Base-by-base conservation (phyloP, 2,113 vertebrate species). In the Manacus vitellinus region DNA sequence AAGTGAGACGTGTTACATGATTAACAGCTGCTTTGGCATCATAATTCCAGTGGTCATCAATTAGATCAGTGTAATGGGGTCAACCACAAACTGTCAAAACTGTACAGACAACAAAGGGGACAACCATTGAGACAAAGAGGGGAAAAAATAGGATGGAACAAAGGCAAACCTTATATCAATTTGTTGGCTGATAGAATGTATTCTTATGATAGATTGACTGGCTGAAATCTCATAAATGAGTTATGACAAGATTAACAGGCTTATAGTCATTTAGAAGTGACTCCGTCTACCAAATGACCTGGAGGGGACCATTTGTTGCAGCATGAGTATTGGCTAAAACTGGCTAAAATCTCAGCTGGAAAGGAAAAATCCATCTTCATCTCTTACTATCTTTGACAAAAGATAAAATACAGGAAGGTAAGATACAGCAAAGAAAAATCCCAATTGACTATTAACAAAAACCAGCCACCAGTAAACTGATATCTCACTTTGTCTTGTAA, bases 1-100 rank as follows among this genome's bases (percentile, higher is more conserved):
- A 70, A 96, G 76, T 95, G 67, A 89, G 73, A 80, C 73, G 39
- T 84, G 55, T 81, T 94, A 92, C 37, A 66, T 73, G 82, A 92
- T 91, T 94, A 95, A 79, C 35, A 77, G 39, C 59, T 82, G 23
- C 59, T 88, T 55, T 94, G 56, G 92, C 68, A 88, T 78, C 65
- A 70, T 82, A 91, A 95, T 75, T 92, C 77, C 70, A 85, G 51
- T 39, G 63, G 25, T 83, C 79, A 92, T 80, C 65, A 84, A 37
- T 85, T 87, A 75, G 31, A 82, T 59, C 44, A 90, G 54, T 76
- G 66, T 65, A 88, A 95, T 74, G 77, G n/a, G n/a, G 61, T 84
- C 78, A 91, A 85, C 44, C 28, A 37, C 33, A 71, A 88, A 86
- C 56, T 95, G 77, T 92, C 81, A 91, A 89, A 89, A 88, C 49